phyloP scores from a whole-genome alignment of 2,888 invertebrate species.

The Dicyrtomina minuta region DNA sequence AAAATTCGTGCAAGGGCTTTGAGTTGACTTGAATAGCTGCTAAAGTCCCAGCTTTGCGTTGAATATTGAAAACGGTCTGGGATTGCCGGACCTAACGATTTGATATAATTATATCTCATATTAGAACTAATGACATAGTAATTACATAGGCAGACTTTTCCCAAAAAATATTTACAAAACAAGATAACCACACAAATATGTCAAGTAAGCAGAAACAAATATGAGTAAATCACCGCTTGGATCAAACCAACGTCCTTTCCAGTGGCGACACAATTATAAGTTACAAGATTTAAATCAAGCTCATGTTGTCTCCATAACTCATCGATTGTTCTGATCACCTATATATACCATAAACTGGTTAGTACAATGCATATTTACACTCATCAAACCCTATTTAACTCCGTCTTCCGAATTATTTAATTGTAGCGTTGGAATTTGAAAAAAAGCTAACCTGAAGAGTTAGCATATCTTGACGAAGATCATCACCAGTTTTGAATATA shows the following conservation, averaged over 20 bases:
- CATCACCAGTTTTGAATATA: no score
- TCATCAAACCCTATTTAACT: no score
- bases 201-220: no score
- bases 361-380: no score
- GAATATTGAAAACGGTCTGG: constrained; percentile 64
- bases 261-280: constrained; percentile 64
- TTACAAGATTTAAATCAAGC: constrained; percentile 59
- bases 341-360: no score
- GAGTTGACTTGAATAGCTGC: constrained; percentile 61
- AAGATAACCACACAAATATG: constrained; percentile 13
- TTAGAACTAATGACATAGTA: no score
- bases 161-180: background rate
- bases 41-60: constrained; percentile 58
- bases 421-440: no score
- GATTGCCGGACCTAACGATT: constrained; percentile 60
- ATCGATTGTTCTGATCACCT: constrained; percentile 63
- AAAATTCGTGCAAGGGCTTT: constrained; percentile 61
- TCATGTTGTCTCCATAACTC: constrained; percentile 57
- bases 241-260: constrained; percentile 59
- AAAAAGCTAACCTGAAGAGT: no score
- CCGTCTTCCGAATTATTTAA: no score
- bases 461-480: no score
- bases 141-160: no score
- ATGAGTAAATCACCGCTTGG: constrained; percentile 59
- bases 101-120: no score